These are phyloP conservation scores for Mythimna impura DNA, from an alignment of 2,888 invertebrate species.

Conservation along the genomic window DNA sequence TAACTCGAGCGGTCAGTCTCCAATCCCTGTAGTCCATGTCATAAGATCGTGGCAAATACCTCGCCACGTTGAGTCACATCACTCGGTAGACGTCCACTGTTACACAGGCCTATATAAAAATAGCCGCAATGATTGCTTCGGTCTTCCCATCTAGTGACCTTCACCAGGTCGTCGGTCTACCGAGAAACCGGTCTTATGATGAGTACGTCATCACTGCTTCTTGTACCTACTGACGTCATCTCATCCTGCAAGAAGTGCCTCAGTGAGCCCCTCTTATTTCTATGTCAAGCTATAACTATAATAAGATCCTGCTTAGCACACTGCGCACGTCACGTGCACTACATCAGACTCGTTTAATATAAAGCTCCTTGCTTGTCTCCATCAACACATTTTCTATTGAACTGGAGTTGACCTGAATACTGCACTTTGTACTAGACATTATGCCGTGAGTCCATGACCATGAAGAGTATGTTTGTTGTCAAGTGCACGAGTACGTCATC, in stretches of 20 bases:
- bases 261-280: too few relatives aligned
- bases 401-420: neutral
- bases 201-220: neutral
- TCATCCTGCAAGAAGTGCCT: too few relatives aligned
- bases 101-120: too few relatives aligned
- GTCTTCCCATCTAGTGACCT: neutral
- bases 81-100: too few relatives aligned
- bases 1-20: neutral
- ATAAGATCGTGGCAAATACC: neutral
- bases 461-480: neutral
- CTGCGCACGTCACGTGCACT: neutral
- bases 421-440: constrained; percentile 11
- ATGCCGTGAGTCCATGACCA: neutral
- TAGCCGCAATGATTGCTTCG: too few relatives aligned
- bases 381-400: constrained; percentile 1
- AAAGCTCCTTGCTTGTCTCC: constrained; percentile 5
- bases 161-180: neutral
- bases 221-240: too few relatives aligned
- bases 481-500: neutral
- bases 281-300: too few relatives aligned
- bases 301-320: neutral
- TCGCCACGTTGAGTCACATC: too few relatives aligned
- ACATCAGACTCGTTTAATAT: neutral
- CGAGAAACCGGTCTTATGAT: neutral
- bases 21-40: neutral